Evolutionary conservation across 1,140 invertebrate genomes (phyloP).

Genomic region (Caenorhabditis briggsae): DNA sequence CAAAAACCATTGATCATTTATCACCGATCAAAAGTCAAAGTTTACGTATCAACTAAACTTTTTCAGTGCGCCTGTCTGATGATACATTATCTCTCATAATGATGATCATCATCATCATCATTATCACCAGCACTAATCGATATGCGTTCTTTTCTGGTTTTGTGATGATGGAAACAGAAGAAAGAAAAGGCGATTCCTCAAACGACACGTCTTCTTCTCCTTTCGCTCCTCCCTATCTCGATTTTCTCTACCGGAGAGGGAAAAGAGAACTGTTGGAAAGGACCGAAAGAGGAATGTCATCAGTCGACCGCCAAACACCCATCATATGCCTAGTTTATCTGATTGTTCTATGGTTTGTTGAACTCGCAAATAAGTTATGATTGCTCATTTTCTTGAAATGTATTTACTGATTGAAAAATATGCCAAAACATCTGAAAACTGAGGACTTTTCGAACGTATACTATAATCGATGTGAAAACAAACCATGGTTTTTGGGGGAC

Average conservation of each 20-base stretch:
- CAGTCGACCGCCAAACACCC: conserved; percentile 8
- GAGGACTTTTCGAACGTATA: too few relatives aligned
- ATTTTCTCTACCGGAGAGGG: neutral
- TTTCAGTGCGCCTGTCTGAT: neutral
- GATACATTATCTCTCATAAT: neutral
- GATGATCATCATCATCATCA: neutral
- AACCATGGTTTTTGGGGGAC: too few relatives aligned
- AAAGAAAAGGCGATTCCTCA: conserved; percentile 1
- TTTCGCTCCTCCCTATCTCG: neutral
- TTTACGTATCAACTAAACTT: neutral
- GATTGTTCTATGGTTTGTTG: conserved; percentile 44
- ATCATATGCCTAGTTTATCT: neutral
- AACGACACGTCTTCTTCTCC: neutral
- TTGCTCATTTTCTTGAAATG: too few relatives aligned
- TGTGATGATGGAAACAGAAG: neutral
- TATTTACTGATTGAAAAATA: too few relatives aligned
- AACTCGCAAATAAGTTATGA: neutral
- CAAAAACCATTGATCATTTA: too few relatives aligned
- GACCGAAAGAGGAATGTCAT: conserved; percentile 1
- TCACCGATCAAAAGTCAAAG: too few relatives aligned
- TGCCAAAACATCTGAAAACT: too few relatives aligned
- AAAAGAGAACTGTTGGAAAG: neutral
- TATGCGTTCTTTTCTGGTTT: conserved; percentile 1
- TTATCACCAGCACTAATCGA: neutral
- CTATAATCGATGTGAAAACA: too few relatives aligned